Evolutionary conservation across 1,140 invertebrate species (phyloP).

Genomic region (Bombus fervidus): DNA sequence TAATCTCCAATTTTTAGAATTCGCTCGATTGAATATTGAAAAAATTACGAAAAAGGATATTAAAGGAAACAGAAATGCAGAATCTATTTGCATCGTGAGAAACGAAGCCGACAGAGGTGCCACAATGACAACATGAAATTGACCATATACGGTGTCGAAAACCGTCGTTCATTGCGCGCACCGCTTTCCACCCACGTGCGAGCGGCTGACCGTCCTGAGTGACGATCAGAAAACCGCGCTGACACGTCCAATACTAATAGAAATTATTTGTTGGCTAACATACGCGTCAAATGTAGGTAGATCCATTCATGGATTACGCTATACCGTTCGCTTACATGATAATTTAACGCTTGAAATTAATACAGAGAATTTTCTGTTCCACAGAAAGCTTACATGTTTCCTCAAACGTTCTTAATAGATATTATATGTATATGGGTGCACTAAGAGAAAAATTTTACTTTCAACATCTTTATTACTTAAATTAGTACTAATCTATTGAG

Average conservation of each 20-base stretch:
- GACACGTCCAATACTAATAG: conserved; percentile 46
- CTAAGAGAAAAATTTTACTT: neutral
- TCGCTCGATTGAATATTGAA: neutral
- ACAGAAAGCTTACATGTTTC: too few relatives aligned
- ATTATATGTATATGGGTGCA: neutral
- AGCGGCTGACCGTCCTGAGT: conserved; percentile 16
- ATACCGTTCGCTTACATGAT: conserved; percentile 21
- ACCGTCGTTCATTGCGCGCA: conserved; percentile 60
- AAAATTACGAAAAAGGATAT: neutral
- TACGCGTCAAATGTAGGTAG: conserved; percentile 55
- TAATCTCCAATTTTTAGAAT: neutral
- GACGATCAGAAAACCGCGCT: conserved; percentile 59
- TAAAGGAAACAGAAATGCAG: neutral
- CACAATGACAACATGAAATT: conserved; percentile 51
- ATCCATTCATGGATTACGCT: conserved; percentile 57
- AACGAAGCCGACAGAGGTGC: neutral
- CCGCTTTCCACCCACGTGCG: conserved; percentile 67
- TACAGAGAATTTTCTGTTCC: neutral
- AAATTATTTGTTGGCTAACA: conserved; percentile 61
- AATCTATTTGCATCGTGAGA: neutral
- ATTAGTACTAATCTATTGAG: neutral
- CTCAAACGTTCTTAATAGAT: neutral
- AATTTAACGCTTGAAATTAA: conserved; percentile 30
- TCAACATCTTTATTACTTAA: neutral
- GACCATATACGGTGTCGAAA: conserved; percentile 65